Conservation (phyloP, 2,888 invertebrate species). For the Drosophila formosana region DNA sequence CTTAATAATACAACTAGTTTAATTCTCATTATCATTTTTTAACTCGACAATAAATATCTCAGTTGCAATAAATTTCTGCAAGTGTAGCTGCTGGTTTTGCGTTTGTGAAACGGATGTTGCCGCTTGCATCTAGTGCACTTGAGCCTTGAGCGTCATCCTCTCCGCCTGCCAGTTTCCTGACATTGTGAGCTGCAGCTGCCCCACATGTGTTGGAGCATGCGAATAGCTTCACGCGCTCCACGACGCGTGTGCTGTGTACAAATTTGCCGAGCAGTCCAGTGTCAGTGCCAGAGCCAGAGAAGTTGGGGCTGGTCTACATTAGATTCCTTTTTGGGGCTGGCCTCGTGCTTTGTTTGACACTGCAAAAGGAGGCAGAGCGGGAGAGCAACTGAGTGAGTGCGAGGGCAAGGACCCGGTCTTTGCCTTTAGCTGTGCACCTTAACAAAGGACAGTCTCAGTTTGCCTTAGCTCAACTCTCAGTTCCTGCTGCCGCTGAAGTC, state of each 20-base stretch:
- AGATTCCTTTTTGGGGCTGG: constrained; percentile 45
- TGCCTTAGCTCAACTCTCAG: neutral
- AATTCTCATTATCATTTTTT: too few relatives aligned
- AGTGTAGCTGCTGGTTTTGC: constrained; percentile 53
- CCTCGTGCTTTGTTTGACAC: constrained; percentile 42
- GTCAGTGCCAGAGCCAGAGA: constrained; percentile 47
- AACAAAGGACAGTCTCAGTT: constrained; percentile 51
- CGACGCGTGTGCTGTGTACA: constrained; percentile 61
- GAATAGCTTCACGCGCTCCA: constrained; percentile 58
- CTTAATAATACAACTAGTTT: too few relatives aligned
- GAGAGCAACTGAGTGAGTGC: neutral
- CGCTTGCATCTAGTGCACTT: constrained; percentile 81
- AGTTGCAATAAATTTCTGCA: constrained; percentile 13
- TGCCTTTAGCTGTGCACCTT: constrained; percentile 56
- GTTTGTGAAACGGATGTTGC: constrained; percentile 80
- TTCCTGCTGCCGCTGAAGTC: constrained; percentile 17
- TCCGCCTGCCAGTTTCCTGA: constrained; percentile 52
- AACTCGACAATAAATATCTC: neutral
- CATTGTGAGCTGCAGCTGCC: constrained; percentile 41
- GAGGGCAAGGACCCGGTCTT: constrained; percentile 76
- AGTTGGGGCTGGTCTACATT: constrained; percentile 43
- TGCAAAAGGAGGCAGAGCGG: neutral
- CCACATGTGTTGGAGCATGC: constrained; percentile 56
- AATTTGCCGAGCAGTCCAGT: constrained; percentile 50
- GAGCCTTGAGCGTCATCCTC: constrained; percentile 73